Evolutionary conservation across 2,888 invertebrate species (phyloP).

Genomic region (Mimumesa dahlbomi): DNA sequence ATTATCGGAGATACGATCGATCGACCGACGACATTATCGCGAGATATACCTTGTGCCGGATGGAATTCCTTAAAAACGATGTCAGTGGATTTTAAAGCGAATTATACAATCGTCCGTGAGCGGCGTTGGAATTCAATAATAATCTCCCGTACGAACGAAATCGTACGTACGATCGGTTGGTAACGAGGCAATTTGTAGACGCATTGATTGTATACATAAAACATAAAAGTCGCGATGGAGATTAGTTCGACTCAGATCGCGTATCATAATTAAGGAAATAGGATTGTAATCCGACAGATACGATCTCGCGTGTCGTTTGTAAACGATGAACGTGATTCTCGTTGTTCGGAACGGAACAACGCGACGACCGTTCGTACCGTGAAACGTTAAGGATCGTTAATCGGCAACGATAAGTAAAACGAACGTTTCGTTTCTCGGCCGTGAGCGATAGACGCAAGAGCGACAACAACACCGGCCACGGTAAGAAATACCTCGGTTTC

Average conservation of each 20-base stretch:
- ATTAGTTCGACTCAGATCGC: slow-evolving; percentile 10
- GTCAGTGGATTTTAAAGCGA: neutral
- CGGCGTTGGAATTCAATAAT: slow-evolving; percentile 7
- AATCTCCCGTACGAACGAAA: slow-evolving; percentile 23
- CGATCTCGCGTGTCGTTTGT: neutral
- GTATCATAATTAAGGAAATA: slow-evolving; percentile 30
- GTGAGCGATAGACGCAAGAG: slow-evolving; percentile 6
- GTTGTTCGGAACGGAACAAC: neutral
- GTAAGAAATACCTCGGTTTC: slow-evolving; percentile 48
- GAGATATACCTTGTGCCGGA: no score
- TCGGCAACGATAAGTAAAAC: slow-evolving; percentile 36
- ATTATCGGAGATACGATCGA: slow-evolving; percentile 11
- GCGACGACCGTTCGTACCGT: slow-evolving; percentile 2
- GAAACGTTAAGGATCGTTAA: slow-evolving; percentile 37
- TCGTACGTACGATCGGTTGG: neutral
- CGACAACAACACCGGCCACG: slow-evolving; percentile 16
- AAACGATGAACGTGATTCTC: slow-evolving; percentile 14
- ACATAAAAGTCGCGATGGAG: neutral
- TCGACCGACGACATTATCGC: slow-evolving; percentile 18
- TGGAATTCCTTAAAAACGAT: no score
- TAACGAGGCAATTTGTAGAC: neutral
- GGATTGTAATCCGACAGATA: slow-evolving; percentile 11
- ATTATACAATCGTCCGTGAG: neutral
- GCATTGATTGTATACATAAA: neutral
- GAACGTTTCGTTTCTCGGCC: slow-evolving; percentile 30